Base-by-base conservation (phyloP, 2,113 vertebrate genomes). In the Sturnus vulgaris region DNA sequence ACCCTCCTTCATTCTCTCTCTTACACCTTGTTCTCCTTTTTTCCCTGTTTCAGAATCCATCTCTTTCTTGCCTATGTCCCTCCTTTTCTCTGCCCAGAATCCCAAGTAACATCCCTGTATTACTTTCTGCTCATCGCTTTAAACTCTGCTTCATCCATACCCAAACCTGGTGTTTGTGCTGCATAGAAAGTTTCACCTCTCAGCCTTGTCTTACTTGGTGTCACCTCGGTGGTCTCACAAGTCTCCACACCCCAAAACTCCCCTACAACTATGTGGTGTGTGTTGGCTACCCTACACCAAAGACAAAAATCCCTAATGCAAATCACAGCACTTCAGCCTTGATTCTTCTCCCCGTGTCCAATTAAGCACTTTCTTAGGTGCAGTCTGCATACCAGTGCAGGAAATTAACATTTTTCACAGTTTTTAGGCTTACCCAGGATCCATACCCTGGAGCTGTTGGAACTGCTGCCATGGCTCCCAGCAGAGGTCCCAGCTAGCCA, bases 231-330 rank as follows among this genome's bases (percentile, higher is more conserved):
- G 50, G 23, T 69, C 39, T 59, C 4, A 1, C 40, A 37, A 59
- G n/a, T 47, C 57, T 42, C 49, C 25, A 21, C 14, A 27, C 33
- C 57, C 57, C 20, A 33, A 39, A 57, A 9, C 42, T 89, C 17
- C 42, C 59, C 30, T 86, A 4, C 20, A n/a, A 2, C 80, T 65
- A 28, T 0, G 1, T 70, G n/a, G 17, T 4, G 5, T 42, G 15
- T 49, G 10, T 39, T 69, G 71, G 15, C 14, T 70, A 27, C 56
- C 35, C n/a, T 72, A 23, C 60, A 39, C 46, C 31, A 22, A 35
- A 63, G 37, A 61, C 33, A 61, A 16, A 61, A 73, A 31, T 47
- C 56, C n/a, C 33, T 37, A 17, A 82, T 33, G 21, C 28, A 75
- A 63, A 47, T 78, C 25, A 30, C 7, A 50, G 59, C 16, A 8